Evolutionary conservation across 2,888 invertebrate species (phyloP).

Genomic region (Drosophila barbarae): DNA sequence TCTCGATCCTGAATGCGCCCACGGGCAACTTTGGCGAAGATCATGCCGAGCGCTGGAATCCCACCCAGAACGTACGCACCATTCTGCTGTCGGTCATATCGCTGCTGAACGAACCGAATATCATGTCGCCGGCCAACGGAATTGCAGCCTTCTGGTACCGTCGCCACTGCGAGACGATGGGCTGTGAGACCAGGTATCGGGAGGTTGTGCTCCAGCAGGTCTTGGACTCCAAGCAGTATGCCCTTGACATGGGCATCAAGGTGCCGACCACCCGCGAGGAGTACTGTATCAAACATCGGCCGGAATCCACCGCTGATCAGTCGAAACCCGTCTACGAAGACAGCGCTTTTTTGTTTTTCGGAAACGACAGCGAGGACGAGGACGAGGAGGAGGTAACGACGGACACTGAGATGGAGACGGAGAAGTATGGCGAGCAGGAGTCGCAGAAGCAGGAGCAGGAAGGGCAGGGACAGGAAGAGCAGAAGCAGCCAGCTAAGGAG

Average conservation of each 20-base stretch:
- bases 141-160: constrained; percentile 99
- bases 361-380: neutral
- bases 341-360: neutral
- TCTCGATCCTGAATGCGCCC: constrained; percentile 98
- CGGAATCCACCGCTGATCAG: neutral
- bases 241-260: constrained; percentile 96
- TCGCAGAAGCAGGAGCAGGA: neutral
- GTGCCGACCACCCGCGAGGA: constrained; percentile 98
- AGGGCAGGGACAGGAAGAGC: neutral
- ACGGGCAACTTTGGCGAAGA: constrained; percentile 97
- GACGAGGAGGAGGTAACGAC: neutral
- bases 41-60: constrained; percentile 99
- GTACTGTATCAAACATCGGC: constrained; percentile 90
- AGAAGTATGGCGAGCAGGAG: neutral
- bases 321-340: neutral
- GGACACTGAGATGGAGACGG: neutral
- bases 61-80: constrained; percentile 99
- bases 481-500: neutral
- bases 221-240: constrained; percentile 91
- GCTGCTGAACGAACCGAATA: constrained; percentile 98
- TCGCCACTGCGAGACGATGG: constrained; percentile 96
- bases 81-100: constrained; percentile 99
- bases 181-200: constrained; percentile 92
- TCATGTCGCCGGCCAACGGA: constrained; percentile 99
- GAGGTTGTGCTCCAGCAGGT: constrained; percentile 98